Evolutionary conservation across 2,888 invertebrate genomes (phyloP), one percentile per base, ranked within the genome.

Genomic region (Clostera curtula): DNA sequence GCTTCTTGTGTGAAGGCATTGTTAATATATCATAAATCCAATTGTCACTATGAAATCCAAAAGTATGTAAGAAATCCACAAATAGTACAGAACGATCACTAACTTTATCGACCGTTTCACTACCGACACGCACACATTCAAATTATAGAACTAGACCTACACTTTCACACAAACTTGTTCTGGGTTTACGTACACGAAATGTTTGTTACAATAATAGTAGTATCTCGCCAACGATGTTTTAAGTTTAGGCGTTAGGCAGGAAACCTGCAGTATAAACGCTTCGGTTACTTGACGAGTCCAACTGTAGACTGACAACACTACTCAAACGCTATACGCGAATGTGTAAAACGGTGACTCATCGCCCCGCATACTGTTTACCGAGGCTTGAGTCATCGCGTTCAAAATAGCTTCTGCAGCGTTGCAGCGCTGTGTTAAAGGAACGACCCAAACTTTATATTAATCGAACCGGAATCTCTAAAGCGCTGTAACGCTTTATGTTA

Each of bases 341-440:
- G 83, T 83, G 83, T 83, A 82, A 82, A 83, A 79, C 72, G 80
- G 83, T 83, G 83, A 82, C 80, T 83, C 83, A 83, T 82, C 83
- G 83, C 74, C 82, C 82, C 82, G 83, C 83, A 83, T 82, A 80
- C 83, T 83, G 82, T 83, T 83, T 83, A 82, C 80, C 71, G 76
- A 82, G 73, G 82, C 82, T 79, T 82, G 82, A 82, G 80, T 82
- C 82, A 80, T 80, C 83, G 75, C 65, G 44, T 65, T 61, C 46
- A 56, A 55, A 63, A 65, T 54, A 55, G 46, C 51, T 56, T 40
- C 43, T 29, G 36, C 56, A 76, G 77, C 80, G 62, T 48, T 61
- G 49, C 51, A 80, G 77, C 82, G 82, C 80, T 75, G 45, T 47
- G 44, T 33, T 29, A 38, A 51, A 47, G 41, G 36, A 40, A 41